These are phyloP conservation scores for Tachina grossa DNA, from an alignment of 2,888 invertebrate genomes.

Conservation along the genomic window DNA sequence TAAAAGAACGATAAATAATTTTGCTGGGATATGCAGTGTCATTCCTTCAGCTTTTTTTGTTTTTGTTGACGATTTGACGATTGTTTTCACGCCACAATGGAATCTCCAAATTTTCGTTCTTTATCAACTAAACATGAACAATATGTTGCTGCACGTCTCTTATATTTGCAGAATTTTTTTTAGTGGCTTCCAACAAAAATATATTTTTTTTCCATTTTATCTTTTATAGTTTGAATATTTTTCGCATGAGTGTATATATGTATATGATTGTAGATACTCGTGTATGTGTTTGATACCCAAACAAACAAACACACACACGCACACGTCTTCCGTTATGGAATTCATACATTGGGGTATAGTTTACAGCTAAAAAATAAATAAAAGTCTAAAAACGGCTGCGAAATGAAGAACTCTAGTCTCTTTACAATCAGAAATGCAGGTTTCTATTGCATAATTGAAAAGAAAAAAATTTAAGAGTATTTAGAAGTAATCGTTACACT, in stretches of 20 bases:
- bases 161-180: not conserved
- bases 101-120: not conserved
- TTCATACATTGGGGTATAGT: conserved; percentile 48
- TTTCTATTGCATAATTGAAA: no score
- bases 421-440: no score
- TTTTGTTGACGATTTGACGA: not conserved
- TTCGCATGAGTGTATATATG: not conserved
- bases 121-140: conserved; percentile 8
- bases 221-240: conserved; percentile 4
- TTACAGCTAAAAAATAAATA: conserved; percentile 5
- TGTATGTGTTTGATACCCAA: not conserved
- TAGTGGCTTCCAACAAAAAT: not conserved
- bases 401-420: not conserved
- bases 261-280: not conserved
- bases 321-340: not conserved
- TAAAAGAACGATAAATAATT: not conserved
- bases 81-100: not conserved
- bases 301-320: not conserved
- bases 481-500: no score
- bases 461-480: no score
- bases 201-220: not conserved
- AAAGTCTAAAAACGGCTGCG: not conserved
- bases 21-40: conserved; percentile 8
- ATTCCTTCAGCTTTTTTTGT: not conserved
- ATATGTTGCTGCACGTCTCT: not conserved